phyloP scores from a whole-genome alignment of 1,140 invertebrate species.

The Calephelis nemesis region DNA sequence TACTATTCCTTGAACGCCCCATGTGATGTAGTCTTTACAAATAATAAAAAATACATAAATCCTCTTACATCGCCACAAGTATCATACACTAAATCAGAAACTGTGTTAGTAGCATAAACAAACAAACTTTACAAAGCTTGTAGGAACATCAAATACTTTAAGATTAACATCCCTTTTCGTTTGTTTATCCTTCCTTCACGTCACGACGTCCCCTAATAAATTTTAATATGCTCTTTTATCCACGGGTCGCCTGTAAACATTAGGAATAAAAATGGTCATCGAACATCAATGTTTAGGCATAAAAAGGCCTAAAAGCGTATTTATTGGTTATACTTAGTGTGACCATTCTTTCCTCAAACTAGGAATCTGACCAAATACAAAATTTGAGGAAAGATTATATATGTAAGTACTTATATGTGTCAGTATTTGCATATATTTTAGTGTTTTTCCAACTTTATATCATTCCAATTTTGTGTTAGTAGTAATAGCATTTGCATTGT shows the following conservation, averaged over 20 bases:
- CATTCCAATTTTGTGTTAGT: no score
- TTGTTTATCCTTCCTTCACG: constrained; percentile 41
- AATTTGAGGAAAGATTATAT: no score
- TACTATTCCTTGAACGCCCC: no score
- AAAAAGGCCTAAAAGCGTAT: constrained; percentile 23
- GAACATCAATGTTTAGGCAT: constrained; percentile 17
- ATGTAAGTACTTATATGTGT: no score
- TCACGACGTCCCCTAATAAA: constrained; percentile 53
- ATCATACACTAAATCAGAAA: constrained; percentile 38
- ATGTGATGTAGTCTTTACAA: no score
- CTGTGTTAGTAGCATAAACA: constrained; percentile 49
- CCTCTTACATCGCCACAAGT: constrained; percentile 17
- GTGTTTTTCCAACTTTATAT: no score
- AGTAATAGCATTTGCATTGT: no score
- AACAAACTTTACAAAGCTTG: constrained; percentile 39
- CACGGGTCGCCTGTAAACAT: constrained; percentile 38
- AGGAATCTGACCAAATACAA: no score
- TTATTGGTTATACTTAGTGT: constrained; percentile 13
- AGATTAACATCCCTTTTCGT: constrained; percentile 54
- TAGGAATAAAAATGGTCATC: constrained; percentile 26
- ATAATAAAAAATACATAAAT: no score
- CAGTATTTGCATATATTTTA: no score
- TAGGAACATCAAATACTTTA: constrained; percentile 60
- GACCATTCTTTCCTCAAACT: no score
- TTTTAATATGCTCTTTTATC: constrained; percentile 62